Evolutionary conservation across 2,113 vertebrate genomes (phyloP).

Genomic region (human (Homo sapiens)): DNA sequence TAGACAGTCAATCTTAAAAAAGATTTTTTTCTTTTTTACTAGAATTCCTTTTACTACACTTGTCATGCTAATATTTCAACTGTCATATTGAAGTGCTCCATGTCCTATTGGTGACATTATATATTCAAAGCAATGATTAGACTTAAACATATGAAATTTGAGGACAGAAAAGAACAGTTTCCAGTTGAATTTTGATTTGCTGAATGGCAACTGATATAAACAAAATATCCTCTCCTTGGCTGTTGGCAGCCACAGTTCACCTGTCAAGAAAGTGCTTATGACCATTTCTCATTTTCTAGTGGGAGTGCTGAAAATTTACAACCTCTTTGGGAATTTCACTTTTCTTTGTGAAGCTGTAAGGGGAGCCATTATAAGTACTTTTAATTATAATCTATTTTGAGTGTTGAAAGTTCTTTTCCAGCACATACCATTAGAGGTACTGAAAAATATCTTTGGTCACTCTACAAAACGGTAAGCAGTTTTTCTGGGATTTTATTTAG

Average conservation of each 20-base stretch:
- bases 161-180: slow-evolving; percentile 53
- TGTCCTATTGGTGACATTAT: background rate
- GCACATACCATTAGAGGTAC: slow-evolving; percentile 28
- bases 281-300: slow-evolving; percentile 59
- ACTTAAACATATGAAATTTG: slow-evolving; percentile 45
- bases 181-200: slow-evolving; percentile 65
- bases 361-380: slow-evolving; percentile 23
- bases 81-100: background rate
- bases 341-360: slow-evolving; percentile 74
- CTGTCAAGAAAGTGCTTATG: slow-evolving; percentile 80
- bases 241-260: slow-evolving; percentile 70
- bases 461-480: background rate
- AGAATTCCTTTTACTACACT: background rate
- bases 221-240: slow-evolving; percentile 59
- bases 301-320: slow-evolving; percentile 85
- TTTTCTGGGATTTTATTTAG: background rate
- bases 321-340: slow-evolving; percentile 84
- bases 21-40: background rate
- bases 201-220: slow-evolving; percentile 65
- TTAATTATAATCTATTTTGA: slow-evolving; percentile 79
- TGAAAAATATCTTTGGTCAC: background rate
- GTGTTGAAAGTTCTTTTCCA: slow-evolving; percentile 67
- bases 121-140: slow-evolving; percentile 33
- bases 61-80: slow-evolving; percentile 23
- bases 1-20: background rate